Evolutionary conservation across 2,888 invertebrate species (phyloP).

Genomic region (Drosophila incognita): DNA sequence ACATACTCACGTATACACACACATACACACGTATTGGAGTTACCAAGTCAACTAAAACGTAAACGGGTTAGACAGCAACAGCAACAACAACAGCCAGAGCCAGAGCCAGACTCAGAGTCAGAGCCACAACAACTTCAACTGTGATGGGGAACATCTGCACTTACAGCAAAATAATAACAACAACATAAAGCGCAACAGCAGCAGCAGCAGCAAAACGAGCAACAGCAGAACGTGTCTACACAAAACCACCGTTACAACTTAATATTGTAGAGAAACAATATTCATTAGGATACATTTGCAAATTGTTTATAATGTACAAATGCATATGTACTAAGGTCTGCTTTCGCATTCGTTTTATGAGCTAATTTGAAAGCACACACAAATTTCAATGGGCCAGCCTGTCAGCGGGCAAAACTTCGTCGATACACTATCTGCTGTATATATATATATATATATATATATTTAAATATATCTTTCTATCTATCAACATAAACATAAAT

Average conservation of each 20-base stretch:
- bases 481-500: conserved; percentile 15
- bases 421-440: conserved; percentile 26
- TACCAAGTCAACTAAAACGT: conserved; percentile 70
- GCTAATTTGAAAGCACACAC: neutral
- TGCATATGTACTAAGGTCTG: conserved; percentile 11
- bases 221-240: conserved; percentile 49
- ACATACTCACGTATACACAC: neutral
- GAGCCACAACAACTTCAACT: conserved; percentile 32
- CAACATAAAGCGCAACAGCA: conserved; percentile 27
- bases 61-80: conserved; percentile 69
- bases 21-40: conserved; percentile 35
- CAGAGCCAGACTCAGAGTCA: conserved; percentile 24
- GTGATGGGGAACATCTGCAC: conserved; percentile 42
- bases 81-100: conserved; percentile 1
- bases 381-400: conserved; percentile 22
- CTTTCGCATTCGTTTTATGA: conserved; percentile 1
- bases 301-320: neutral
- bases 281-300: conserved; percentile 5
- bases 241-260: conserved; percentile 46
- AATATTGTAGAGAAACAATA: conserved; percentile 10
- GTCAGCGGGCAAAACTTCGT: conserved; percentile 40
- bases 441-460: neutral
- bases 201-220: conserved; percentile 38
- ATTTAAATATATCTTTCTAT: neutral
- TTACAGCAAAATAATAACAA: conserved; percentile 25